Percentiles rank a stretch among this genome's conserved stretches.
phyloP scores from a whole-genome alignment of 2,113 vertebrate species.

The Tetraodon nigroviridis region DNA sequence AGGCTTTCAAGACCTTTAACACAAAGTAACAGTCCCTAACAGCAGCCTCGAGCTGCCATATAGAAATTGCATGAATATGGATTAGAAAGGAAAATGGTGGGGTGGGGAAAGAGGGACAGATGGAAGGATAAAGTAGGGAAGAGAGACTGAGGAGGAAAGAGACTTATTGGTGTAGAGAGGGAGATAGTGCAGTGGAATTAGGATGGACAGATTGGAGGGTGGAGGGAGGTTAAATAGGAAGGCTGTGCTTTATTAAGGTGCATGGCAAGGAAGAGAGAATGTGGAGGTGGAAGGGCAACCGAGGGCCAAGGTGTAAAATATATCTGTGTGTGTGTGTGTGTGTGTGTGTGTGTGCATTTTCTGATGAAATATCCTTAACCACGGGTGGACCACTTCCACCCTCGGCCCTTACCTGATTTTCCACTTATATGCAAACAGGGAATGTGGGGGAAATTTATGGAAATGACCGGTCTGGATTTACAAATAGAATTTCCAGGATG shows the following conservation, averaged over 20 bases:
- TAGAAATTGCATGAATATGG: slow-evolving; percentile 73
- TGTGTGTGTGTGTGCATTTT: too few relatives aligned
- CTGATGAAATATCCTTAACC: slow-evolving; percentile 42
- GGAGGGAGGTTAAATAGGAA: slow-evolving; percentile 44
- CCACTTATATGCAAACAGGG: slow-evolving; percentile 44
- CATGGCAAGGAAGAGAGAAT: slow-evolving; percentile 27
- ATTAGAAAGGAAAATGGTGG: slow-evolving; percentile 51
- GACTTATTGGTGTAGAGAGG: background rate
- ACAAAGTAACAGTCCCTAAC: slow-evolving; percentile 67
- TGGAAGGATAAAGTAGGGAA: slow-evolving; percentile 19
- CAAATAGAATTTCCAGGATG: slow-evolving; percentile 43
- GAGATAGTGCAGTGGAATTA: background rate
- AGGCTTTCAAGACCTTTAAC: slow-evolving; percentile 67
- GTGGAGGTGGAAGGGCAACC: slow-evolving; percentile 34
- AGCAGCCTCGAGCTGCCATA: slow-evolving; percentile 58
- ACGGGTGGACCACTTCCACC: slow-evolving; percentile 48
- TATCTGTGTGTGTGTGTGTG: too few relatives aligned
- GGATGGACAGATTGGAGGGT: slow-evolving; percentile 42
- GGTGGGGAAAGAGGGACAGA: slow-evolving; percentile 23
- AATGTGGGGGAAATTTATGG: slow-evolving; percentile 38
- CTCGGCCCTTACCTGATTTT: slow-evolving; percentile 30
- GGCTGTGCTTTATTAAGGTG: slow-evolving; percentile 44
- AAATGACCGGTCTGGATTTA: slow-evolving; percentile 50
- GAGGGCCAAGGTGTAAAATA: slow-evolving; percentile 25
- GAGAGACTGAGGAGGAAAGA: slow-evolving; percentile 20